Evolutionary conservation across 2,888 invertebrate species (phyloP), one percentile per base, ranked within the genome.

Genomic region (Drosophila conformis): DNA sequence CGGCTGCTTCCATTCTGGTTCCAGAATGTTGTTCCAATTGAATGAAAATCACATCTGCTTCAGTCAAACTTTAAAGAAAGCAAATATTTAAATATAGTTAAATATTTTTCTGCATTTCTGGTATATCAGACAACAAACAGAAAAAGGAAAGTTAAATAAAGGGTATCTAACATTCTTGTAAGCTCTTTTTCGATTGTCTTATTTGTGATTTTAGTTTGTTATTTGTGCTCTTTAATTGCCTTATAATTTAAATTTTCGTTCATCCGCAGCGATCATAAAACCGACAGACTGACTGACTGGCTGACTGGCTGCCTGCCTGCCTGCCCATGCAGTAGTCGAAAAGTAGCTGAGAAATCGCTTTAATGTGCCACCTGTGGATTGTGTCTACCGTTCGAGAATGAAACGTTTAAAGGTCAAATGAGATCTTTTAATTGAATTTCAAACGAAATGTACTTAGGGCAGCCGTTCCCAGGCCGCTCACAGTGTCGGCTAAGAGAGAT

Each of bases 161-260:
- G 56, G 27, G 56, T 38, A 38, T 56, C 5, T 56, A 29, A 13
- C 29, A 31, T 35, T 29, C 69, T 8, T 13, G 27, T 18, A 21
- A 36, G 40, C 36, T 31, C 1, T 8, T 56, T 18, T 6, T 27
- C 2, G 42, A 4, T 35, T 49, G 5, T 29, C 4, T n/a, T 18
- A 27, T 56, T 42, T 18, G 18, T 31, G 18, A 13, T 25, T 51
- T 66, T 58, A 70, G 25, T 15, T 65, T 69, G 51, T 72, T 71
- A 60, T 56, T 59, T 69, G 62, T 64, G 71, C 70, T 66, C 53
- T 80, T 90, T 90, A 87, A 88, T 77, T 84, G 85, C 80, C 76
- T 76, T 78, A 90, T 88, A 90, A 90, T 86, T 88, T 86, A 78
- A 86, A 78, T 90, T 89, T 88, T 90, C 74, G 85, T 76, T 78